These are phyloP conservation scores for Pocillopora grandis DNA, from an alignment of 92 coral and sea anemone genomes.

Conservation along the genomic window DNA sequence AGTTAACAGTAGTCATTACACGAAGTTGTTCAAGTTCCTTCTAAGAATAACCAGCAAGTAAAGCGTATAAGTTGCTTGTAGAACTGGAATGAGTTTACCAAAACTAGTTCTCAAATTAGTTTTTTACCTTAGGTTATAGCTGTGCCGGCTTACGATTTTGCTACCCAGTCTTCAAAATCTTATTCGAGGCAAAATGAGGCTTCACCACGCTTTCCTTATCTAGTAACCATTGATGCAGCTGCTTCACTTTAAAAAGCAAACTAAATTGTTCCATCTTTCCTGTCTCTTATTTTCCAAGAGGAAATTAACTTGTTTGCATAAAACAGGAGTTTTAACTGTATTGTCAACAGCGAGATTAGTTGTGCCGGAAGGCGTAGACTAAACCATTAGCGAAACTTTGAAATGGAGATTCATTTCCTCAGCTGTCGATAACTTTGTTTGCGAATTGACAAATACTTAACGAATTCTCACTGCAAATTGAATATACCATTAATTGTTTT, in stretches of 20 bases:
- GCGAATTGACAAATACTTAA: conserved; percentile 30
- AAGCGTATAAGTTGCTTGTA: too few relatives aligned
- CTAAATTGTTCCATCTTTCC: conserved; percentile 21
- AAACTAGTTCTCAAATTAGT: neutral
- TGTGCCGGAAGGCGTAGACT: conserved; percentile 10
- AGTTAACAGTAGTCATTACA: too few relatives aligned
- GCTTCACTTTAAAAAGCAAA: conserved; percentile 8
- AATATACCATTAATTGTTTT: neutral
- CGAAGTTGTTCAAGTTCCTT: too few relatives aligned
- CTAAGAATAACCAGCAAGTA: too few relatives aligned
- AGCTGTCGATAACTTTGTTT: conserved; percentile 3
- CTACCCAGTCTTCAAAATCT: neutral
- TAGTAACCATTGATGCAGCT: conserved; percentile 4
- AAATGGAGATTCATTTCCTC: conserved; percentile 17
- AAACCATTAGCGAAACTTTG: conserved; percentile 17
- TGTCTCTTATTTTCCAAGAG: conserved; percentile 13
- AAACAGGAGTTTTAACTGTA: conserved; percentile 8
- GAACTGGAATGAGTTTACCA: too few relatives aligned
- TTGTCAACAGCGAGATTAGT: conserved; percentile 29
- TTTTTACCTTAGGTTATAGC: conserved; percentile 3
- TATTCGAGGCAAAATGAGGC: neutral
- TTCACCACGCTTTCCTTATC: neutral
- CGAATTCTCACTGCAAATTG: conserved; percentile 27
- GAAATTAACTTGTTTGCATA: neutral
- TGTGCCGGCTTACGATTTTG: neutral